These are phyloP conservation scores for Nibea albiflora DNA, from an alignment of 2,113 vertebrate genomes.

Conservation along the genomic window DNA sequence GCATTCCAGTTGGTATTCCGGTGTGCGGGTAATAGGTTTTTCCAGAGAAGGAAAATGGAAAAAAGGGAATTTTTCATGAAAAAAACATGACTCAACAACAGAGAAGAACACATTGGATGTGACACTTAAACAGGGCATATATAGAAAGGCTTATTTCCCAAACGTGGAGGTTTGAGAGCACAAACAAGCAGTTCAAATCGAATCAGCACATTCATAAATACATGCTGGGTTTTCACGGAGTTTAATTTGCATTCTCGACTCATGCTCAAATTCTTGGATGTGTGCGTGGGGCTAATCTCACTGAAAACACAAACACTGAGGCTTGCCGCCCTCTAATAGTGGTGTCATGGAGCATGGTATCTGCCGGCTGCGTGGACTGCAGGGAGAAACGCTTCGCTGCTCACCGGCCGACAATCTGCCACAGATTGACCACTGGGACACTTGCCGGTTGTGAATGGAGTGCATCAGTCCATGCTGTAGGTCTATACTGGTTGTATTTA, in stretches of 20 bases:
- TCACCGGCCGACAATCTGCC: slow-evolving; percentile 40
- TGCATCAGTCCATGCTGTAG: slow-evolving; percentile 8
- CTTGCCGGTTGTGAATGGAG: slow-evolving; percentile 34
- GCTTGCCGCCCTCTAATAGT: slow-evolving; percentile 53
- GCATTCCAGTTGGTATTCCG: slow-evolving; percentile 9
- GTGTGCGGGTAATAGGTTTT: slow-evolving; percentile 21
- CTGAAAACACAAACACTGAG: slow-evolving; percentile 64
- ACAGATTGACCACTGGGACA: slow-evolving; percentile 33
- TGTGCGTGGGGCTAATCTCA: slow-evolving; percentile 59
- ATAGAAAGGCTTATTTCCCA: slow-evolving; percentile 49
- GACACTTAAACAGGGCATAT: slow-evolving; percentile 35
- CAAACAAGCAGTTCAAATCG: slow-evolving; percentile 65
- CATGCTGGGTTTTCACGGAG: slow-evolving; percentile 32
- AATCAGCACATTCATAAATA: slow-evolving; percentile 67
- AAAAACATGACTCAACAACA: neutral
- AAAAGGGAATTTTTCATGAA: slow-evolving; percentile 11
- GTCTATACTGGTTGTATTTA: slow-evolving; percentile 15
- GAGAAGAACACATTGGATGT: slow-evolving; percentile 17
- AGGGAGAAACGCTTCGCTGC: slow-evolving; percentile 51
- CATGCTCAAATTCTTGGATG: slow-evolving; percentile 39
- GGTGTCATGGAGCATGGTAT: slow-evolving; percentile 55
- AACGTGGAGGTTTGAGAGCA: slow-evolving; percentile 33
- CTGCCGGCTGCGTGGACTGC: slow-evolving; percentile 37
- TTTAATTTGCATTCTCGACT: slow-evolving; percentile 62
- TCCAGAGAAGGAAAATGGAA: neutral